phyloP scores from a whole-genome alignment of 2,888 invertebrate genomes.

The Ochropacha duplaris region DNA sequence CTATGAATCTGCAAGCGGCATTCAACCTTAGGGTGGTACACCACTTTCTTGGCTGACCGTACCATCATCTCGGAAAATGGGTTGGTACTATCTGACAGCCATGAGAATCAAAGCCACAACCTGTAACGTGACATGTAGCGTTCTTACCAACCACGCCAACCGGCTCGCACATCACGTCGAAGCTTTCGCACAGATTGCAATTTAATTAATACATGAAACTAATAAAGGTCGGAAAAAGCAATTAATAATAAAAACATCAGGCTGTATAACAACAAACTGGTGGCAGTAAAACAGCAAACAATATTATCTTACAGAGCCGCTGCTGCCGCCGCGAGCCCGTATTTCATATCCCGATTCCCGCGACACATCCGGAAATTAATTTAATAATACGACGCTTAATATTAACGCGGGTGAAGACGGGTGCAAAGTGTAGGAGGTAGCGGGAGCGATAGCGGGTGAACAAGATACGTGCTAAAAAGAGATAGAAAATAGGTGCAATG shows the following conservation, averaged over 20 bases:
- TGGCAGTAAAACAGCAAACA: conserved; percentile 20
- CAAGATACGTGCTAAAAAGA: too few relatives aligned
- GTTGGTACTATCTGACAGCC: too few relatives aligned
- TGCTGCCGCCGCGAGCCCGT: conserved; percentile 17
- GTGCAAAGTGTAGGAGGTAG: conserved; percentile 11
- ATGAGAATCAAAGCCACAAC: too few relatives aligned
- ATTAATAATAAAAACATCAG: background rate
- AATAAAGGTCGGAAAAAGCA: background rate
- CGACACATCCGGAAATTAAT: conserved; percentile 60
- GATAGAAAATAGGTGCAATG: too few relatives aligned
- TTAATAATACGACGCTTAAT: conserved; percentile 55
- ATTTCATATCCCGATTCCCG: conserved; percentile 38
- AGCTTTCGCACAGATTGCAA: too few relatives aligned
- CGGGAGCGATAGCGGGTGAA: conserved; percentile 4
- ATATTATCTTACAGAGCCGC: conserved; percentile 14
- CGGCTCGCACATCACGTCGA: too few relatives aligned
- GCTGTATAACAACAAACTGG: background rate
- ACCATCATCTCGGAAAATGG: too few relatives aligned
- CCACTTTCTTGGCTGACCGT: too few relatives aligned
- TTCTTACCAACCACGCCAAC: too few relatives aligned
- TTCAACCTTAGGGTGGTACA: too few relatives aligned
- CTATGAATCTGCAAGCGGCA: too few relatives aligned
- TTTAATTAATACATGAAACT: background rate
- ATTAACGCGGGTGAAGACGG: conserved; percentile 26
- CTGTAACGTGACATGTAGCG: too few relatives aligned